phyloP scores from a whole-genome alignment of 2,113 vertebrate genomes.

The Pteronura brasiliensis region DNA sequence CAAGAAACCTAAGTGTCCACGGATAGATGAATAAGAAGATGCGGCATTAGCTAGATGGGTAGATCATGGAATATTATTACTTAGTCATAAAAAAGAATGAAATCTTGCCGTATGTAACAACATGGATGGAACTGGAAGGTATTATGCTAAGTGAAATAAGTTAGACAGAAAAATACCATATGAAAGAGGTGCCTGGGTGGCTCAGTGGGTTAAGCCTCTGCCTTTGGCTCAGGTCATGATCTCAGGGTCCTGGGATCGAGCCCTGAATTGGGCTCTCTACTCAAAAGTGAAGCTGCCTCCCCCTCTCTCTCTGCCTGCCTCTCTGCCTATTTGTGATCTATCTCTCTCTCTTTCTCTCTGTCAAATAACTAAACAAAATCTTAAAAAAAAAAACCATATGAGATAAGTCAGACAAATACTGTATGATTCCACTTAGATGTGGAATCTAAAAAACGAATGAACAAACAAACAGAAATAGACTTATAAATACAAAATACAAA shows the following conservation, averaged over 20 bases:
- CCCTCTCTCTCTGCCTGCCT: no score
- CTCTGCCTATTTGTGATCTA: no score
- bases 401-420: background rate
- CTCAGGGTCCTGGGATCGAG: no score
- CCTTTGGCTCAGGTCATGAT: no score
- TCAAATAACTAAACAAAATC: no score
- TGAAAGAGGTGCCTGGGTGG: background rate
- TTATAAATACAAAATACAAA: background rate
- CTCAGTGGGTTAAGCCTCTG: no score
- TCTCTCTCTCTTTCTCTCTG: no score
- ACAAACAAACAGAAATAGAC: background rate
- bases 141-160: background rate
- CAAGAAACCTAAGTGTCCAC: background rate
- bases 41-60: background rate
- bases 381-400: background rate
- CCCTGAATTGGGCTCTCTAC: no score
- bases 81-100: background rate
- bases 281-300: no score
- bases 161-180: background rate
- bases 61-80: background rate
- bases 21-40: background rate
- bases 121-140: background rate
- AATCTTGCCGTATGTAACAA: background rate
- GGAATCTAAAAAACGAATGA: background rate
- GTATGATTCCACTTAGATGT: background rate